phyloP scores from a whole-genome alignment of 2,797 vertebrate genomes.

The Pygocentrus nattereri region DNA sequence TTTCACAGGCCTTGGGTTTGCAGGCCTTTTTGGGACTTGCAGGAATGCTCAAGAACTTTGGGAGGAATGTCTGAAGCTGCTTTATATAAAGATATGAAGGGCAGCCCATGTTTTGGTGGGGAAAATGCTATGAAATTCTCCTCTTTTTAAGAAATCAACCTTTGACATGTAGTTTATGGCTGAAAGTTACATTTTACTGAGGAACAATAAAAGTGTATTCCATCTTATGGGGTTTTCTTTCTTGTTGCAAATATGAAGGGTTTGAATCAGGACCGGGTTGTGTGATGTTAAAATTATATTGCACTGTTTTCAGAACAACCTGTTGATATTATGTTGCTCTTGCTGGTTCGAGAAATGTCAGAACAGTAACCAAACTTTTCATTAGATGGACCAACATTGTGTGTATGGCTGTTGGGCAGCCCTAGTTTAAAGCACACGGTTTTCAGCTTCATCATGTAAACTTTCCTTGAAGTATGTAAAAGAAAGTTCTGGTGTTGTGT shows the following conservation, averaged over 20 bases:
- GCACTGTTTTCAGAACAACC: no score
- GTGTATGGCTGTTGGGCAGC: no score
- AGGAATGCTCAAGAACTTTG: conserved; percentile 42
- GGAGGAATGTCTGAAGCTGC: conserved; percentile 17
- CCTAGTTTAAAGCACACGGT: not conserved
- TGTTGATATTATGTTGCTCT: no score
- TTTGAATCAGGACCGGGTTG: not conserved
- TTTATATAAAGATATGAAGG: conserved; percentile 11
- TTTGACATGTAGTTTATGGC: not conserved
- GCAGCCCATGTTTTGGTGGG: conserved; percentile 4
- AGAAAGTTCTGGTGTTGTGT: not conserved
- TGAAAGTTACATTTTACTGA: not conserved
- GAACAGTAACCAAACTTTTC: not conserved
- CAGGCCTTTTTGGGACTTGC: conserved; percentile 63
- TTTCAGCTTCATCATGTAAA: not conserved
- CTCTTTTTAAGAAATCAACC: not conserved
- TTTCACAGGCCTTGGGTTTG: conserved; percentile 37
- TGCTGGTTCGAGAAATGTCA: no score
- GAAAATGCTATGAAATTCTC: not conserved
- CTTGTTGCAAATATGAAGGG: not conserved
- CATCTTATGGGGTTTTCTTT: not conserved
- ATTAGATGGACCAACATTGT: not conserved
- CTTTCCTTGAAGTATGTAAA: not conserved
- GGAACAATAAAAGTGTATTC: not conserved
- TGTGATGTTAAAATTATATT: no score